Conservation (phyloP, 2,113 vertebrate species). For the Delphinus delphis region DNA sequence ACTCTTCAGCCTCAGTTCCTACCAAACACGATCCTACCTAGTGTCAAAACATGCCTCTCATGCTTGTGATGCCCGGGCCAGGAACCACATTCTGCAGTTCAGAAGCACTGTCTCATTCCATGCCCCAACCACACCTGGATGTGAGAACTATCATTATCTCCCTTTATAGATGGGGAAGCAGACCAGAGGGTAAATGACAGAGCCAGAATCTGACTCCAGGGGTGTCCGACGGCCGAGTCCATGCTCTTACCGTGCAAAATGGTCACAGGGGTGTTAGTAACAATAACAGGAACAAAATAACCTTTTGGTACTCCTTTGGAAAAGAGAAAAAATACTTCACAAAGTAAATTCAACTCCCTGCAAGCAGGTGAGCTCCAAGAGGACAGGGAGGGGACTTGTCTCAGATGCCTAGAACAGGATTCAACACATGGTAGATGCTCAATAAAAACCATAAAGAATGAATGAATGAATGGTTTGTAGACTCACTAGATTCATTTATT, state of each 20-base stretch:
- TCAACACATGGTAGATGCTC: not conserved
- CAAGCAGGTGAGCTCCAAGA: not conserved
- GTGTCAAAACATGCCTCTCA: fast-evolving
- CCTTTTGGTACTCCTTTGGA: not conserved
- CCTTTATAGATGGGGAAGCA: not conserved
- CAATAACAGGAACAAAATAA: not conserved
- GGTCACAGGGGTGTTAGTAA: not conserved
- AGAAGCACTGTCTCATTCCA: not conserved
- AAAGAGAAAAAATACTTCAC: not conserved
- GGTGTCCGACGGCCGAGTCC: not conserved
- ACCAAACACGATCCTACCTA: not conserved
- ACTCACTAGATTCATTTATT: not conserved
- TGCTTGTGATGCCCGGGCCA: not conserved
- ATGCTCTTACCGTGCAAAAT: not conserved
- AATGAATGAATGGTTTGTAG: not conserved
- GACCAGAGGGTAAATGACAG: not conserved
- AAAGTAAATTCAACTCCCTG: not conserved
- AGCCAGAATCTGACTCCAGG: not conserved
- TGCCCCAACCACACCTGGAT: not conserved
- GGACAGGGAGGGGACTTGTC: not conserved
- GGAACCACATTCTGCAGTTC: fast-evolving
- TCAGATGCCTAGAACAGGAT: not conserved
- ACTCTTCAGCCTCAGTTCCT: not conserved
- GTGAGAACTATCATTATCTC: not conserved
- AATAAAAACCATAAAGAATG: not conserved